Percentiles rank a stretch among this genome's conserved stretches.
These are phyloP conservation scores for Hucho hucho DNA, from an alignment of 2,113 vertebrate species.

Conservation along the genomic window DNA sequence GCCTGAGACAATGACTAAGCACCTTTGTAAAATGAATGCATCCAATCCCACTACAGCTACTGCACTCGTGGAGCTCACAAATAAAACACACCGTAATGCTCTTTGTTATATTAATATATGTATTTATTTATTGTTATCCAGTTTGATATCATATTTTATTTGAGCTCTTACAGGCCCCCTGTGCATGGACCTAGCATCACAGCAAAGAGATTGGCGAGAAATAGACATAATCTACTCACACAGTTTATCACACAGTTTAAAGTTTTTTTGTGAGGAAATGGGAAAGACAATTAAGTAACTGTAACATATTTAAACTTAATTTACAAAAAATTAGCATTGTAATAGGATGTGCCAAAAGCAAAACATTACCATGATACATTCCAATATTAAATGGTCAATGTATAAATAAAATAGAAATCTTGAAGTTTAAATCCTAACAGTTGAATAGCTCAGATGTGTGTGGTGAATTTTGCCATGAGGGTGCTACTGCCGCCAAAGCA, in stretches of 20 bases:
- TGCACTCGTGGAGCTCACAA: conserved; percentile 6
- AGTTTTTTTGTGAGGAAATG: too few species aligned
- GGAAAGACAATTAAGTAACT: conserved; percentile 50
- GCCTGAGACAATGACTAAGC: not conserved
- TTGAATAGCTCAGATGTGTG: conserved; percentile 60
- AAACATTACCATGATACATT: conserved; percentile 60
- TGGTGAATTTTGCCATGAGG: conserved; percentile 52
- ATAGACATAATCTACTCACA: conserved; percentile 61
- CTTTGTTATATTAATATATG: conserved; percentile 69
- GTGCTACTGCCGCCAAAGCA: conserved; percentile 51
- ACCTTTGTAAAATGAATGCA: not conserved
- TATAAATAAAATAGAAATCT: conserved; percentile 60
- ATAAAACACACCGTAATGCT: conserved; percentile 32
- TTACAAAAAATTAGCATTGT: conserved; percentile 31
- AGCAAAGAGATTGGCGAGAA: conserved; percentile 68
- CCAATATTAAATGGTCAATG: conserved; percentile 56
- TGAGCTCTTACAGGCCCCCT: conserved; percentile 51
- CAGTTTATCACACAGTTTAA: conserved; percentile 60
- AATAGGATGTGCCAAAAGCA: conserved; percentile 26
- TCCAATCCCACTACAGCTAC: not conserved
- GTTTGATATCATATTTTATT: conserved; percentile 62
- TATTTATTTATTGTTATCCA: conserved; percentile 62
- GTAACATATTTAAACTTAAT: conserved; percentile 42
- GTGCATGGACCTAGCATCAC: conserved; percentile 61
- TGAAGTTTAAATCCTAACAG: conserved; percentile 54